These are phyloP conservation scores for Uria lomvia DNA, from an alignment of 2,113 vertebrate species.

Conservation along the genomic window DNA sequence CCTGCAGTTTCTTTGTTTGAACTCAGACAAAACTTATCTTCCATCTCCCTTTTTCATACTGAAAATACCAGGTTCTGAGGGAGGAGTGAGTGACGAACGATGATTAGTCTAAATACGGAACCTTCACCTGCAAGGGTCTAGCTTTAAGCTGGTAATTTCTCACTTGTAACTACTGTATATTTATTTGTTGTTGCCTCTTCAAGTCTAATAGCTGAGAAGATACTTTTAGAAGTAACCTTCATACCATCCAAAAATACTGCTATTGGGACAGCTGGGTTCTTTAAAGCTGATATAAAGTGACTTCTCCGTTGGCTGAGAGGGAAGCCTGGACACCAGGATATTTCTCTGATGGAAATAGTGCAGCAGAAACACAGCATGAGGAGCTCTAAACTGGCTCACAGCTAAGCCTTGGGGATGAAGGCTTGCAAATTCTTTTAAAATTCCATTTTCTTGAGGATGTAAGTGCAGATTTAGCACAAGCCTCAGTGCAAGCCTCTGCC, in stretches of 20 bases:
- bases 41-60: background rate
- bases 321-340: background rate
- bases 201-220: background rate
- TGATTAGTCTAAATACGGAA: background rate
- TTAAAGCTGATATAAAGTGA: background rate
- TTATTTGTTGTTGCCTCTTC: background rate
- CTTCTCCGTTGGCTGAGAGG: background rate
- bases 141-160: background rate
- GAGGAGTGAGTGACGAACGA: background rate
- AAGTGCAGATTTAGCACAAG: background rate
- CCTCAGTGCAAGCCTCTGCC: background rate
- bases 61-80: background rate
- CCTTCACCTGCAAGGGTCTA: background rate
- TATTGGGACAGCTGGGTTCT: background rate
- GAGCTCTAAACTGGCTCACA: background rate
- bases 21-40: background rate
- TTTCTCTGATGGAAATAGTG: background rate
- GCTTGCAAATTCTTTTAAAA: background rate
- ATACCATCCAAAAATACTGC: background rate
- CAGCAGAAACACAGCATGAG: background rate
- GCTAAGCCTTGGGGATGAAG: background rate
- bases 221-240: background rate
- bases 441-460: fast-evolving
- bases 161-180: background rate
- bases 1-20: background rate